Percentiles rank a stretch among this genome's conserved stretches.
Conservation (phyloP, 2,797 vertebrate genomes). For the Amblyraja radiata region DNA sequence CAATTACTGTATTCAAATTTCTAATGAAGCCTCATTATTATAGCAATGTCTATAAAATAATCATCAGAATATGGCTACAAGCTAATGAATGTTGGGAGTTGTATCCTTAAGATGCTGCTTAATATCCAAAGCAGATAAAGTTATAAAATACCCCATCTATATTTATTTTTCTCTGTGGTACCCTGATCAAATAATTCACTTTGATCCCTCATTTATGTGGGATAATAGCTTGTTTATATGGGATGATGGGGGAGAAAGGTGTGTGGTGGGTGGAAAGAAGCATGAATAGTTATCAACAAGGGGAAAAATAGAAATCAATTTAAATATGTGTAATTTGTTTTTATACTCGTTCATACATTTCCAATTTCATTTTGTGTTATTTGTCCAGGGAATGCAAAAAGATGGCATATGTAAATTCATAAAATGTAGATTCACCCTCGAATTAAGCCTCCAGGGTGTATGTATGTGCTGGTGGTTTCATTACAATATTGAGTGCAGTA, state of each 20-base stretch:
- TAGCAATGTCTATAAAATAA: not conserved
- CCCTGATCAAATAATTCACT: not conserved
- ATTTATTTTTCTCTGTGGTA: not conserved
- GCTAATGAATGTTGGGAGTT: not conserved
- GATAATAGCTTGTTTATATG: too few species aligned
- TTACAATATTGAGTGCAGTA: not conserved
- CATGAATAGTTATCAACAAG: not conserved
- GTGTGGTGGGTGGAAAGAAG: not conserved
- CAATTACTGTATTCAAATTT: not conserved
- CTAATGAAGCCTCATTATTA: not conserved
- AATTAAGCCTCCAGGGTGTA: constrained; percentile 23
- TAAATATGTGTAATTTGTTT: not conserved
- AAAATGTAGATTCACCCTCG: not conserved
- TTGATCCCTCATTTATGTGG: not conserved
- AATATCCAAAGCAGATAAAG: not conserved
- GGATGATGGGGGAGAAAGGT: not conserved
- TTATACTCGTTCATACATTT: not conserved
- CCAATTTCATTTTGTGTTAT: not conserved
- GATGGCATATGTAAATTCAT: constrained; percentile 26
- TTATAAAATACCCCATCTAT: not conserved
- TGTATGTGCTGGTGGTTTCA: constrained; percentile 22
- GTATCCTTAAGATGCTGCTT: not conserved
- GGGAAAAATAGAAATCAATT: not conserved
- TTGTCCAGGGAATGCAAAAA: constrained; percentile 13
- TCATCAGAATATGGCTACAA: not conserved